These are phyloP conservation scores for Synchiropus splendidus DNA, from an alignment of 2,113 vertebrate species.

Conservation along the genomic window DNA sequence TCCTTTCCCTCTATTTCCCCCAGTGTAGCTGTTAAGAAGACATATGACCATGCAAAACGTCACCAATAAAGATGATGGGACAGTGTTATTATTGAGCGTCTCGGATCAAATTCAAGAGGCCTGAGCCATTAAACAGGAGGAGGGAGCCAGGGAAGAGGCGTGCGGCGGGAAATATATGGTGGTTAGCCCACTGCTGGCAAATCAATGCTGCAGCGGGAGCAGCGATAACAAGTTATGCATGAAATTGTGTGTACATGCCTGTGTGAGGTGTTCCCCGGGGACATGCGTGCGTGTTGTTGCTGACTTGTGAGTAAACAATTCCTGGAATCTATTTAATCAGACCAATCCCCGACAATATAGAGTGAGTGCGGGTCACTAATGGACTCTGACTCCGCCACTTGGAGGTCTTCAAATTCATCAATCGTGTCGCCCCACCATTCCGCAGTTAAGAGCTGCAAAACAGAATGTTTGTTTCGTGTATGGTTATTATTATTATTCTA, in stretches of 20 bases:
- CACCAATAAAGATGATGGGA: slow-evolving; percentile 35
- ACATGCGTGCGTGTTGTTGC: slow-evolving; percentile 3
- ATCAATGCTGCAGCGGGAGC: slow-evolving; percentile 14
- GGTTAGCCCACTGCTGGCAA: slow-evolving; percentile 2
- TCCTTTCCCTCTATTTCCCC: slow-evolving; percentile 26
- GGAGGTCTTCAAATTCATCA: no score
- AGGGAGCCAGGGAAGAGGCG: slow-evolving; percentile 3
- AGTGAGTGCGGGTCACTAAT: slow-evolving; percentile 8
- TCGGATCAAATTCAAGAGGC: slow-evolving; percentile 26
- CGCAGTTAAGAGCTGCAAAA: no score
- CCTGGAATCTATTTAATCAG: slow-evolving; percentile 20
- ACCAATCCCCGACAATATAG: slow-evolving; percentile 3
- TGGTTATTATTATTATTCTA: no score
- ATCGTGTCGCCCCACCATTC: no score
- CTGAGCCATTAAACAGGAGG: slow-evolving; percentile 22
- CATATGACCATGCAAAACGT: slow-evolving; percentile 24
- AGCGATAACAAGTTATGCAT: slow-evolving; percentile 5
- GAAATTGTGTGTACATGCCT: slow-evolving; percentile 8
- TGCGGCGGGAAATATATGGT: slow-evolving; percentile 14
- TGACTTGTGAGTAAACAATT: slow-evolving; percentile 4
- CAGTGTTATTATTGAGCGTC: slow-evolving; percentile 22
- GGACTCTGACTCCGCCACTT: slow-evolving; percentile 1
- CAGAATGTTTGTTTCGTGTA: no score
- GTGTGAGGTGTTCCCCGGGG: slow-evolving; percentile 1
- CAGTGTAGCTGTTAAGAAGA: slow-evolving; percentile 36